A percentile compares a stretch with the other conserved stretches of the same genome.
Evolutionary conservation across 2,113 vertebrate species (phyloP).

Genomic region (Bostrychus sinensis): DNA sequence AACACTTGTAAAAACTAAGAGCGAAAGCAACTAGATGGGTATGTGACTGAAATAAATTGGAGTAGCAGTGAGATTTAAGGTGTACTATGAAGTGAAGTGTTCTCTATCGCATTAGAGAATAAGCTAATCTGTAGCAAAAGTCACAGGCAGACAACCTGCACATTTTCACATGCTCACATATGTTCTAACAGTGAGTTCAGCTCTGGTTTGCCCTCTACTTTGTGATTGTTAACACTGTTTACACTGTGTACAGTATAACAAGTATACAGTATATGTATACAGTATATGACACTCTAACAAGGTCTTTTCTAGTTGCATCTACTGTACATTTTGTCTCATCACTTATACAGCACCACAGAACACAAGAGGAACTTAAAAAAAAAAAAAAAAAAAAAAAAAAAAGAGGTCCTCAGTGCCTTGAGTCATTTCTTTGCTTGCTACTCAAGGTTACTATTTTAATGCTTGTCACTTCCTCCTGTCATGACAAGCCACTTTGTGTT

Average conservation of each 20-base stretch:
- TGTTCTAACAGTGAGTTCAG: slow-evolving; percentile 13
- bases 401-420: slow-evolving; percentile 1
- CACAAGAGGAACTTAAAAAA: not conserved
- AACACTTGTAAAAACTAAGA: no score
- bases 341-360: not conserved
- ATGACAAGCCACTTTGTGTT: slow-evolving; percentile 79
- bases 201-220: slow-evolving; percentile 36
- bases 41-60: slow-evolving; percentile 20
- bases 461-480: slow-evolving; percentile 78
- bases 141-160: slow-evolving; percentile 45
- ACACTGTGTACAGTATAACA: not conserved
- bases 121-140: slow-evolving; percentile 71
- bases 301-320: no score
- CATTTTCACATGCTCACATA: slow-evolving; percentile 74
- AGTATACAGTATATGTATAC: no score
- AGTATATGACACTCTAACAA: no score
- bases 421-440: slow-evolving; percentile 56
- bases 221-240: slow-evolving; percentile 7
- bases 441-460: slow-evolving; percentile 77
- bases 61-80: slow-evolving; percentile 54
- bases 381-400: not conserved
- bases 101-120: slow-evolving; percentile 70
- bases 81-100: slow-evolving; percentile 35
- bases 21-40: not conserved
- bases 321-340: no score